Base-by-base conservation (phyloP, 1,140 invertebrate genomes). In the Rhyzopertha dominica region DNA sequence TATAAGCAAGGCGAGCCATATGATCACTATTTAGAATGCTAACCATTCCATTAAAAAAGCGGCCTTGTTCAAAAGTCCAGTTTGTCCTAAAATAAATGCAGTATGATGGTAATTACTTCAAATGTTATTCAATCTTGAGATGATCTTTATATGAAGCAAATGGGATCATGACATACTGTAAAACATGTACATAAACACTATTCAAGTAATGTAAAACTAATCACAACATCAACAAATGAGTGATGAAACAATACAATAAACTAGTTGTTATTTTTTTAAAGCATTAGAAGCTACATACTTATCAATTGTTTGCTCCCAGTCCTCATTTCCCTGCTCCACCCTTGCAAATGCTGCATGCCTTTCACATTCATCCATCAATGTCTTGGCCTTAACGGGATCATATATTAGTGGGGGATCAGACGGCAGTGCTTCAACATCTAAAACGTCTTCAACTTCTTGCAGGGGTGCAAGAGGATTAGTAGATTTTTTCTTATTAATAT, bases 351-450 rank as follows among this genome's bases (percentile, higher is more conserved):
- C 70, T 23, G 82, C 75, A 40, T 78, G 67, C 23, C 75, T 72
- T 50, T 85, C 78, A 66, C 82, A 84, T 53, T 89, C 85, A 44
- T 80, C 79, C 84, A 88, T 88, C 3, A 79, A 48, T 49, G 74
- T 69, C 19, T 74, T 73, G 7, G 79, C 76, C 52, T 79, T 79
- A 14, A 63, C 65, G n/a, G 75, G 61, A 63, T 89, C 84, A 59
- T 82, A 85, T 0, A 75, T 69, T 5, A 74, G 67, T 5, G 52
- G 22, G 3, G 56, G 22, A 16, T 60, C 45, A 5, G 40, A 14
- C 18, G 43, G 14, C 42, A 46, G 37, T 8, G 56, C 54, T 36
- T 74, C 76, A 1, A 78, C 66, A 63, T 80, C 72, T 22, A 78
- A 61, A 4, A 68, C 60, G 47, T 71, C 70, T 10, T 56, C 51